These are phyloP conservation scores for Apteryx owenii DNA, from an alignment of 2,113 vertebrate species.

Conservation along the genomic window DNA sequence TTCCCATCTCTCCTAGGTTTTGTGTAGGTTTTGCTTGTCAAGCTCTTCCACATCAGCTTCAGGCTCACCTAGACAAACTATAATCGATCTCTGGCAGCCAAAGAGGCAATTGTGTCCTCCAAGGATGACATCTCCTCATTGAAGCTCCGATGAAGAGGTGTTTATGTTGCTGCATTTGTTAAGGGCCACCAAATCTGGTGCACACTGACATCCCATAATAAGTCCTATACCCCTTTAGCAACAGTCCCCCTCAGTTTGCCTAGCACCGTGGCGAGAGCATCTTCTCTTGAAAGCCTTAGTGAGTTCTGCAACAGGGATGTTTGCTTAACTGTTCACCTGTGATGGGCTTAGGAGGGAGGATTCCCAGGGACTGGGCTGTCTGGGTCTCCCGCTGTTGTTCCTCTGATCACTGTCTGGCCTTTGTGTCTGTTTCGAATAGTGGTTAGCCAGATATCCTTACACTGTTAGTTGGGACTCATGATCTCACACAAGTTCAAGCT, in stretches of 20 bases:
- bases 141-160: neutral
- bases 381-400: neutral
- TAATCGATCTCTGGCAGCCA: neutral
- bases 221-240: neutral
- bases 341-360: neutral
- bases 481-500: neutral
- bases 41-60: neutral
- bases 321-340: neutral
- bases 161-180: neutral
- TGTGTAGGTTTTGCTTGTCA: neutral
- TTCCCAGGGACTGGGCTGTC: neutral
- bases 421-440: neutral
- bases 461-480: neutral
- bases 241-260: neutral
- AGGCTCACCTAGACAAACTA: neutral
- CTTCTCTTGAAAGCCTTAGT: neutral
- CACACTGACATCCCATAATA: neutral
- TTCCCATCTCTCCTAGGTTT: neutral
- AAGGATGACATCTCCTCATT: neutral
- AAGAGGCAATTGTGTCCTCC: neutral
- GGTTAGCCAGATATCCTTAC: neutral
- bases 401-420: neutral
- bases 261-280: neutral
- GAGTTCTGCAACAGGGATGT: neutral
- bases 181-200: neutral